phyloP scores from a whole-genome alignment of 92 coral and sea anemone species.

The Zoanthus solanderi region DNA sequence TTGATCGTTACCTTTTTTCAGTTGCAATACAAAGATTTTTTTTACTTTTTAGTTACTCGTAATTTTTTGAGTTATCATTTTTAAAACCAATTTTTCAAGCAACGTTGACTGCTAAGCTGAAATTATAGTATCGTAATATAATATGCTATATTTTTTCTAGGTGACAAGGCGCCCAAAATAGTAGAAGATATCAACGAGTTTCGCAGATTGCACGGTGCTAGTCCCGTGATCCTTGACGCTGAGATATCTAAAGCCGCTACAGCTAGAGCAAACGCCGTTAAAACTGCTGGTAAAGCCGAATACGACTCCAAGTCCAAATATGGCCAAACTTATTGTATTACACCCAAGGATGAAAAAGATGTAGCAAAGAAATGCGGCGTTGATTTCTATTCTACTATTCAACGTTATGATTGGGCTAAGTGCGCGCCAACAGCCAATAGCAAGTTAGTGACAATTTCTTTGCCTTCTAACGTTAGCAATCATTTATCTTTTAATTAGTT shows the following conservation, averaged over 20 bases:
- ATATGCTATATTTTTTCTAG: not conserved
- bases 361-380: constrained; percentile 46
- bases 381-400: constrained; percentile 45
- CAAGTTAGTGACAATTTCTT: constrained; percentile 16
- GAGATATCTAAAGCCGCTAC: constrained; percentile 66
- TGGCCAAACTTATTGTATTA: constrained; percentile 63
- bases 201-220: constrained; percentile 67
- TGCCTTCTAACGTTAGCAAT: not conserved
- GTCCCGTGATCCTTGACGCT: constrained; percentile 58
- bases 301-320: constrained; percentile 60
- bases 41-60: too few relatives aligned
- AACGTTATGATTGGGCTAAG: constrained; percentile 67
- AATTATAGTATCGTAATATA: not conserved
- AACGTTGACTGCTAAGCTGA: too few relatives aligned
- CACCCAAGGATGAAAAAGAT: constrained; percentile 40
- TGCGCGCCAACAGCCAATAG: constrained; percentile 48
- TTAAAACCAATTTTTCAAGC: not conserved
- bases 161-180: constrained; percentile 3
- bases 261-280: constrained; percentile 65
- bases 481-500: not conserved
- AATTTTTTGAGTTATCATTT: not conserved
- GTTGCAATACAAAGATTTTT: too few relatives aligned
- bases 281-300: constrained; percentile 49
- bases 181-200: constrained; percentile 41
- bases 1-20: too few relatives aligned